Conservation (phyloP, 1,140 invertebrate species). For the Orius laevigatus region DNA sequence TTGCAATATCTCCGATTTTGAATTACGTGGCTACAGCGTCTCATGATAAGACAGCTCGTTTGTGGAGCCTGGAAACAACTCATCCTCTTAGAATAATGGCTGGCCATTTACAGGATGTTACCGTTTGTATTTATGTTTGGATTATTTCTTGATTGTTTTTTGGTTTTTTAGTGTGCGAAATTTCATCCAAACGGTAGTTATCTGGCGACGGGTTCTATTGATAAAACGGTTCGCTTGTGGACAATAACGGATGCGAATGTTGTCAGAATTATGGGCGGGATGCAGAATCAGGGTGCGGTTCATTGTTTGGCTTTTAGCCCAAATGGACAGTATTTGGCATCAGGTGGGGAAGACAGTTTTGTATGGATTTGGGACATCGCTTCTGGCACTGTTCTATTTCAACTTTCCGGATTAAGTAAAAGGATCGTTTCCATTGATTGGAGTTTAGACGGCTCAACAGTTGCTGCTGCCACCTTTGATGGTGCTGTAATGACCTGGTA, state of each 20-base stretch:
- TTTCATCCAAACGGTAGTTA: constrained; percentile 74
- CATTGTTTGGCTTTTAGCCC: constrained; percentile 48
- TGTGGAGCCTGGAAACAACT: constrained; percentile 69
- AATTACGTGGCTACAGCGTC: constrained; percentile 66
- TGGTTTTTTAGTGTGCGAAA: constrained; percentile 41
- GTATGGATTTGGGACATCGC: constrained; percentile 54
- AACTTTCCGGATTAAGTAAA: constrained; percentile 42
- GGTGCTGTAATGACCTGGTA: constrained; percentile 43
- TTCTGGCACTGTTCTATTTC: constrained; percentile 37
- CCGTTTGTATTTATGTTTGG: constrained; percentile 34
- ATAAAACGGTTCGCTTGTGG: constrained; percentile 63
- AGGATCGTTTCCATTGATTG: constrained; percentile 42
- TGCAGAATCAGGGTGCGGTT: constrained; percentile 34
- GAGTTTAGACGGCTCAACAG: constrained; percentile 37
- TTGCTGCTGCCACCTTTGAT: constrained; percentile 43
- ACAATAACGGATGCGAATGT: constrained; percentile 40
- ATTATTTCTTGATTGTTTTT: constrained; percentile 10
- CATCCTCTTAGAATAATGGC: constrained; percentile 63
- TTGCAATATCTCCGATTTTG: constrained; percentile 56
- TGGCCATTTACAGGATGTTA: constrained; percentile 69
- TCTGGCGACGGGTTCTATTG: constrained; percentile 58
- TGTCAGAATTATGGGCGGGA: constrained; percentile 40
- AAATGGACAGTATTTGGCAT: constrained; percentile 49
- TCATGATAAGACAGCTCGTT: constrained; percentile 62
- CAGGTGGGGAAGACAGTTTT: constrained; percentile 47